These are phyloP conservation scores for Lycaena phlaeas DNA, from an alignment of 2,888 invertebrate species.

Conservation along the genomic window DNA sequence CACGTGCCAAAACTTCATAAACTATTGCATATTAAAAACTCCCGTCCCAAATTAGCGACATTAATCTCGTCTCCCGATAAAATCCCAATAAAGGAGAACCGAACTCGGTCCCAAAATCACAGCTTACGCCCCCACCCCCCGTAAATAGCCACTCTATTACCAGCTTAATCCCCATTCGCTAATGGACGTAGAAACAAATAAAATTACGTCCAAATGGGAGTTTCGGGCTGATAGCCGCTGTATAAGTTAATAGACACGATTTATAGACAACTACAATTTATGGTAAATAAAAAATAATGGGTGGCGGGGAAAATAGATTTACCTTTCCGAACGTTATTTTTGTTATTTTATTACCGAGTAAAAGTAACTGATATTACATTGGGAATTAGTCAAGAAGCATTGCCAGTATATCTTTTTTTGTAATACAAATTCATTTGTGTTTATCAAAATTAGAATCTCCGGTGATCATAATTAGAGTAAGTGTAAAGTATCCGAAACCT, in stretches of 20 bases:
- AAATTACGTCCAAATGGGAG: slow-evolving; percentile 26
- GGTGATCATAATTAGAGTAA: too few relatives aligned
- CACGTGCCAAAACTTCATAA: too few relatives aligned
- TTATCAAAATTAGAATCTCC: too few relatives aligned
- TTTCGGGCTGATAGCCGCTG: slow-evolving; percentile 1
- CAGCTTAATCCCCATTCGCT: slow-evolving; percentile 20
- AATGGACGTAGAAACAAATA: slow-evolving; percentile 34
- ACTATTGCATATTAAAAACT: too few relatives aligned
- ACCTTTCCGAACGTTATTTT: too few relatives aligned
- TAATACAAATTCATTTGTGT: too few relatives aligned
- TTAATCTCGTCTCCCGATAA: slow-evolving; percentile 4
- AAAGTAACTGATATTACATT: too few relatives aligned
- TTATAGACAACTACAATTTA: neutral
- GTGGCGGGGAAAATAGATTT: neutral
- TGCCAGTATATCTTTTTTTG: too few relatives aligned
- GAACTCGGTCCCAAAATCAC: slow-evolving; percentile 6
- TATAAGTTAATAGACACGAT: slow-evolving; percentile 3
- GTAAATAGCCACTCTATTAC: slow-evolving; percentile 5
- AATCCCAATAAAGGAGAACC: slow-evolving; percentile 7
- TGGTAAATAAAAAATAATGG: slow-evolving; percentile 1
- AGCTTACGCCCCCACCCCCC: slow-evolving; percentile 2
- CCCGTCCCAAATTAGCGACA: slow-evolving; percentile 5
- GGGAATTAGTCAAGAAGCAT: too few relatives aligned
- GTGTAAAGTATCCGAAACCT: too few relatives aligned
- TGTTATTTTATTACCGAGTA: too few relatives aligned